Base-by-base conservation (phyloP, 2,113 vertebrate genomes). In the Leucopsar rothschildi region DNA sequence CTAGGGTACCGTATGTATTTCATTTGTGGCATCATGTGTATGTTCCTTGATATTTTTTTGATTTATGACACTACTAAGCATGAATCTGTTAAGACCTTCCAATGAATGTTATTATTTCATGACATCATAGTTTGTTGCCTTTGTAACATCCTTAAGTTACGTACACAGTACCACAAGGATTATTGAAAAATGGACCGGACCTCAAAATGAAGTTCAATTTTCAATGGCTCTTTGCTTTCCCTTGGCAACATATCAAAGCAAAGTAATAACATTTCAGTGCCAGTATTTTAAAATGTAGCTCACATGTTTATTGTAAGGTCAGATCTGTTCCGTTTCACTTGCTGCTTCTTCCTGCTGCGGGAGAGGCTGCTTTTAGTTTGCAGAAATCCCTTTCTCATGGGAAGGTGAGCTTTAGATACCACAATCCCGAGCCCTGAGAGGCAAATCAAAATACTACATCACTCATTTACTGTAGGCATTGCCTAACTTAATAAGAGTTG, bases 161-260 rank as follows among this genome's bases (percentile, higher is more conserved):
- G 18, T 87, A 57, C 49, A 42, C 53, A 42, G 23, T 85, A 42
- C 57, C 73, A 33, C 42, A 55, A 50, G 29, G 40, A 45, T 77
- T 93, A 69, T 49, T 92, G 78, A 87, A 87, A 87, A 95, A 77
- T 77, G 16, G 45, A 92, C 5, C 1, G 3, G 17, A 64, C 64
- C 59, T 82, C n/a, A 89, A 92, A 87, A 72, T 53, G 28, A 40
- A 82, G 78, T 87, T 97, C 77, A 86, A 0, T 89, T 91, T 95
- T 95, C 82, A 77, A 0, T 85, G 66, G 27, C 79, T 92, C 59
- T 91, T 79, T 55, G 56, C 84, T 87, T 82, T 85, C 42, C 21
- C 31, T 91, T 92, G 89, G 94, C 91, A 96, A n/a, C 39, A 18
- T 73, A 89, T 95, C 91, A 95, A 92, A 92, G 94, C 53, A n/a